Evolutionary conservation across 2,888 invertebrate genomes (phyloP).

Genomic region (Gerris lacustris): DNA sequence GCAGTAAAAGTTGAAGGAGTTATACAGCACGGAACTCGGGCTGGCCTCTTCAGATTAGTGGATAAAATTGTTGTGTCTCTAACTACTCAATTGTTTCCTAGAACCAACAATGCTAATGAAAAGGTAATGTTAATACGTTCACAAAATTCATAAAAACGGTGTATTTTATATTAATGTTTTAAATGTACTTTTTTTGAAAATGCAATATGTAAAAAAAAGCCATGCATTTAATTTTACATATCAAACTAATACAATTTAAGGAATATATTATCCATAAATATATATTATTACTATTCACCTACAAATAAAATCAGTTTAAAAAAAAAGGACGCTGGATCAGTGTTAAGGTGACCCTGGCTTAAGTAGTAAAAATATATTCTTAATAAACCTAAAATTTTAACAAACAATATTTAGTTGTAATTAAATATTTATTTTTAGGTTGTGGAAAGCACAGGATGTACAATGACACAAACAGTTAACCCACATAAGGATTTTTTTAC

Average conservation of each 20-base stretch:
- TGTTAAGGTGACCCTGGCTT: no score
- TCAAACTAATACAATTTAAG: no score
- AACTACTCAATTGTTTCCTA: slow-evolving; percentile 48
- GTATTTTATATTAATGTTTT: background rate
- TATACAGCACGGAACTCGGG: slow-evolving; percentile 56
- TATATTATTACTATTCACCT: no score
- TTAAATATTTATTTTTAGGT: background rate
- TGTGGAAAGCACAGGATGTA: slow-evolving; percentile 18
- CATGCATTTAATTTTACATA: no score
- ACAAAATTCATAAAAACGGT: background rate
- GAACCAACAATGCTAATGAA: slow-evolving; percentile 30
- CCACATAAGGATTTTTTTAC: slow-evolving; percentile 91
- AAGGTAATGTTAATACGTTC: slow-evolving; percentile 26
- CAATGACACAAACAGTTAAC: slow-evolving; percentile 64
- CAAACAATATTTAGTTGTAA: no score
- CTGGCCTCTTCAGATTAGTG: slow-evolving; percentile 57
- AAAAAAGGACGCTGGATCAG: no score
- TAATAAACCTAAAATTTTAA: no score
- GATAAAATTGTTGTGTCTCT: slow-evolving; percentile 58
- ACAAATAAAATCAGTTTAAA: no score
- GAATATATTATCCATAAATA: no score
- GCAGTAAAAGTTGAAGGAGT: slow-evolving; percentile 92
- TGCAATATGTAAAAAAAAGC: no score
- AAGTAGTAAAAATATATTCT: no score
- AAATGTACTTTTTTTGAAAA: background rate